Base-by-base conservation (phyloP, 2,113 vertebrate species). In the Centrocercus urophasianus region DNA sequence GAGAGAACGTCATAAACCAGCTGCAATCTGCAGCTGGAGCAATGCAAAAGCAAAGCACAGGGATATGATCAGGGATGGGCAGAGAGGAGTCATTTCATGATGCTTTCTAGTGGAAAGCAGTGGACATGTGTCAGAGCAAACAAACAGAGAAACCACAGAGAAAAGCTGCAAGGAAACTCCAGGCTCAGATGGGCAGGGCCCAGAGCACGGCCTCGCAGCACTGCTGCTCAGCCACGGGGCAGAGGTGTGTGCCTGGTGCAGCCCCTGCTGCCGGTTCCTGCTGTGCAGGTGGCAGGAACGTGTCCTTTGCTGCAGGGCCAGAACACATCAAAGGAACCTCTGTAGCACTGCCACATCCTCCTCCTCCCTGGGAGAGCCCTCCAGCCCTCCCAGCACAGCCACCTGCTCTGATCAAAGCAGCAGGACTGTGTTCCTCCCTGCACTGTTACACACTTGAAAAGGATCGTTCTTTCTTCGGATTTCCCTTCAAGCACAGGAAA, bases 401-500 rank as follows among this genome's bases (percentile, higher is more conserved):
- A 40, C 42, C 9, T 38, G 56, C 48, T 67, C 38, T 61, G 78
- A 89, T 95, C 93, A 95, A 88, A 94, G 78, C 22, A 70, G 5
- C 60, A 77, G 18, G 17, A 60, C 38, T 74, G 1, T n/a, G 50
- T 74, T 89, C 82, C 71, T 42, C 63, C 82, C 47, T 72, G 56
- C 87, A 89, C 40, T 45, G 38, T 88, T 96, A 91, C 43, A 60
- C 72, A 56, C 84, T 60, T 92, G 50, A 25, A 42, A 78, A 89
- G 67, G 63, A 88, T 83, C 40, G 77, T 54, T 71, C 63, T 82
- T 69, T 66, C 84, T 73, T 25, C 40, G 47, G 34, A 61, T 87
- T 82, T 38, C 81, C 64, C 82, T 91, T 89, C 89, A 91, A 83
- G 75, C 22, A 54, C 27, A 67, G 71, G 60, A 80, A 96, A 71